Evolutionary conservation across 2,797 vertebrate genomes (phyloP), one percentile per base, ranked within the genome.

Genomic region (Sebastes minor): DNA sequence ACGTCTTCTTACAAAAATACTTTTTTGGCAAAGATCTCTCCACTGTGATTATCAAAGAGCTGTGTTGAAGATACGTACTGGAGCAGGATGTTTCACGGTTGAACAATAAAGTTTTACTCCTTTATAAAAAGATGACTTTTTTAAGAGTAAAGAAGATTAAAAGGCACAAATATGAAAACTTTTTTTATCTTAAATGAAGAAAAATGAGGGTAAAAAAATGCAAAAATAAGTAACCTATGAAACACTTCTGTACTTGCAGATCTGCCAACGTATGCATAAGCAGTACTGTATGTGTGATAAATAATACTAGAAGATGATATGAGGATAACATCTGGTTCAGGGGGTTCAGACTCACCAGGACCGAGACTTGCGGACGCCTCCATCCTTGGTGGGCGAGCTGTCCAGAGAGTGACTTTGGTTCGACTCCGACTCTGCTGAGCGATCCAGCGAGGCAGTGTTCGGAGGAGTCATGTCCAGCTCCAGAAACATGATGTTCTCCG

Each of bases 401-500:
- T 97, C 97, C 81, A 96, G 79, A 20, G 89, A 95, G 87, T 93
- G 92, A 42, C 96, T 96, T 87, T 95, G 87, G 94, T 96, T 95
- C 0, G 88, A 83, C 71, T 97, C 96, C 23, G 91, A 93, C 55
- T 97, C 96, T 0, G 85, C 42, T 0, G 95, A 93, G 71, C 94
- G 90, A 81, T 97, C 96, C 49, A 97, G 94, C 55, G 97, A 95
- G 27, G 96, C 95, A 23, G 96, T 90, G 57, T 96, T 96, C 0
- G 97, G 97, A 27, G 97, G 97, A 77, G 96, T 97, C 89, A 97
- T 93, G 85, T 99, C 98, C 85, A 99, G 89, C 92, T 99, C 98
- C 93, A 99, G 86, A 84, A 98, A 96, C 96, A 98, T 96, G 87
- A 99, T 97, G 93, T 99, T 99, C 89, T 99, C 98, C 55, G 97